A percentile compares a stretch with the other conserved stretches of the same genome.
Evolutionary conservation across 1,140 invertebrate genomes (phyloP).

Genomic region (Argopecten irradians): DNA sequence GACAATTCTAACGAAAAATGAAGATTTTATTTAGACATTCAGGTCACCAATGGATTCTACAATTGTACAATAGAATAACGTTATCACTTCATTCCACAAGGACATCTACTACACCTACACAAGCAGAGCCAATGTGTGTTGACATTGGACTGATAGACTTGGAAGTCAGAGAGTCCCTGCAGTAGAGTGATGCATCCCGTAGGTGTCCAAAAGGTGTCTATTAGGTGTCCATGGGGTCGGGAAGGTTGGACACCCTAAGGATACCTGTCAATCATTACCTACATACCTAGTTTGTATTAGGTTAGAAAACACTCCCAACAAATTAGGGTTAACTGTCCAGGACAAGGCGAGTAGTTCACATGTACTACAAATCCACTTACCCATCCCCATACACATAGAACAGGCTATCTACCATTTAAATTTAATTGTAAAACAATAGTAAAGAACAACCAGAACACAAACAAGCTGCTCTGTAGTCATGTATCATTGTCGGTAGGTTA

Average conservation of each 20-base stretch:
- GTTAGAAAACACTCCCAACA: constrained; percentile 15
- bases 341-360: constrained; percentile 8
- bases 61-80: background rate
- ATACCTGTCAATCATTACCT: background rate
- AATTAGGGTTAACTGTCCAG: constrained; percentile 2
- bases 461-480: background rate
- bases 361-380: constrained; percentile 1
- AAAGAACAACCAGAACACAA: background rate
- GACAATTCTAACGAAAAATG: too few species aligned
- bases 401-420: background rate
- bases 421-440: constrained; percentile 18
- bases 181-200: background rate
- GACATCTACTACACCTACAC: background rate
- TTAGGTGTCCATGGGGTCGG: background rate
- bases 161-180: background rate
- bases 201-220: background rate
- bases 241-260: background rate
- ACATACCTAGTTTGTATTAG: background rate
- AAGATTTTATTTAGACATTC: background rate
- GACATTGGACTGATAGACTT: background rate
- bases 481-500: background rate
- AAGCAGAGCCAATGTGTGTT: background rate
- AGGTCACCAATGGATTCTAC: background rate
- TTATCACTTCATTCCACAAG: too few species aligned
- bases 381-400: background rate